Evolutionary conservation across 2,888 invertebrate species (phyloP), one percentile per base, ranked within the genome.

Genomic region (Cepaea hortensis): DNA sequence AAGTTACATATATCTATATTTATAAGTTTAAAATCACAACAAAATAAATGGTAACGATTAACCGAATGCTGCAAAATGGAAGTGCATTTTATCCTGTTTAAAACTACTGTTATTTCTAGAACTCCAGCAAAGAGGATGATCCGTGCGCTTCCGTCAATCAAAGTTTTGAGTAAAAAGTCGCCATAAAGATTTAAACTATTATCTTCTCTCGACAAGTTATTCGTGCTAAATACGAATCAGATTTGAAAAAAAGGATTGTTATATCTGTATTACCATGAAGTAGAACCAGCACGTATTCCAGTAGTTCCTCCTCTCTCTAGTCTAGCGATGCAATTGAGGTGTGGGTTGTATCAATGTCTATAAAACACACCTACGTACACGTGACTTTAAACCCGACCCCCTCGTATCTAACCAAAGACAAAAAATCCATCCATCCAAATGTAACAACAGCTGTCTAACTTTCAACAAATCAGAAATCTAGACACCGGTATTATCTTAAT

Each of bases 321-420:
- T 11, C 7, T 11, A 11, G 11, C 55, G 55, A 55, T 9, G 46
- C 35, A 75, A 46, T 11, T 11, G 9, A 35, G 20, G 15, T 15
- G 5, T 18, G 55, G 35, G 23, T 35, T n/a, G n/a, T 48, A 35
- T 15, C n/a, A 48, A 9, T 18, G 23, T 9, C 9, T 79, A 18
- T 79, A 73, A 18, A 9, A 79, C 77, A 80, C 85, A 85, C 85
- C 79, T 75, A 3, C 46, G 9, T 35, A 85, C 85, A 85, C 85
- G 85, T 85, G 85, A 85, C 85, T 76, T n/a, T 0, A 55, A 68
- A 23, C 23, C 61, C 15, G 76, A 77, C 50, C 73, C 68, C 46
- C 15, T 15, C 1, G 20, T 0, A n/a, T 81, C 46, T 23, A n/a
- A 62, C 6, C 20, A 6, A 20, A 61, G 35, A 62, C 11, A 79